Base-by-base conservation (phyloP, 2,888 invertebrate genomes). In the Pyrrhosoma nymphula region DNA sequence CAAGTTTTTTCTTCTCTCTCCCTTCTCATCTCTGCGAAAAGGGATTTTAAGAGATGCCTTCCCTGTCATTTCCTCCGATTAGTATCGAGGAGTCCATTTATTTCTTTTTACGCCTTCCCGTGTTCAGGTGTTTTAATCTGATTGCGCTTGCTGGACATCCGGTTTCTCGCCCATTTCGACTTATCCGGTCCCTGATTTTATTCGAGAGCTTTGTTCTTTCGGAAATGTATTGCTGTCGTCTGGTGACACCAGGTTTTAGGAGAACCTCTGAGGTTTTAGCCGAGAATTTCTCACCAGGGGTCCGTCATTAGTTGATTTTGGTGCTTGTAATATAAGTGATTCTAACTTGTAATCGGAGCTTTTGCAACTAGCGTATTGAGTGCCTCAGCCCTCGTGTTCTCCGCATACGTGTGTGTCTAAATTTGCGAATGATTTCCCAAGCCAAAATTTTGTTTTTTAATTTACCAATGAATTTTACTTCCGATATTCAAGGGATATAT, bases 51-150 rank as follows among this genome's bases (percentile, higher is more conserved):
- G 14, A 30, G 16, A 35, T 16, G n/a, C 18, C 30, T n/a, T 23
- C 69, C n/a, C 69, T 47, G 69, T 69, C 82, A 82, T 82, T 82
- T 82, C 82, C 82, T 82, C 35, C 82, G 82, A 82, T 82, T 82
- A 23, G 82, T 82, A 82, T 82, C 82, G 30, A 82, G 82, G 82
- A 35, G 82, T 3, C 18, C 30, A 35, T 35, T 35, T 35, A 82
- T 35, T 35, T 47, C n/a, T 82, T 35, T 82, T 82, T 82, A 35
- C 16, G 10, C 0, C 35, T 82, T 82, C 82, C 82, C 35, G 30
- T 35, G 35, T n/a, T 82, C 16, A 35, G 82, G 30, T 82, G 82
- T 18, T 82, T 30, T 35, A 18, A 35, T 82, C 82, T 82, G 82
- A 82, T 82, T 82, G 82, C 35, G 30, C 30, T n/a, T 30, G 82